Evolutionary conservation across 2,797 vertebrate genomes (phyloP), one percentile per base, ranked within the genome.

Genomic region (Bovichtus diacanthus): DNA sequence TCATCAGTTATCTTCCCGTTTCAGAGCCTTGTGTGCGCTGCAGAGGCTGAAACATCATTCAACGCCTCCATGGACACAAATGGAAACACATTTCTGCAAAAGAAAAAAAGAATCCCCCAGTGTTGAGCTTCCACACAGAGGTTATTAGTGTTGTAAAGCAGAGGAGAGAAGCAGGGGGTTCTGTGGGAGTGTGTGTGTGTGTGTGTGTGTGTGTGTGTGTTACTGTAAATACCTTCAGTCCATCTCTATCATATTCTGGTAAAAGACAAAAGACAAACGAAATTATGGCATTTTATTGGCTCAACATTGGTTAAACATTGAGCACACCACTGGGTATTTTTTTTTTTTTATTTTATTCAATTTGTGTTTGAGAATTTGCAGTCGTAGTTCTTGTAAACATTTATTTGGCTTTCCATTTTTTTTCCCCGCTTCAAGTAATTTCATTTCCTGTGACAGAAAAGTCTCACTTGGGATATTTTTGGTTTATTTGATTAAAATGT

Each of bases 51-150:
- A 39, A 62, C 13, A 56, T 81, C 75, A 72, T 16, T 90, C 81
- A 87, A n/a, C 85, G 75, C 64, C 74, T 84, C 75, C 5, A 87
- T 85, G 87, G 51, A 68, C 39, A 68, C 64, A 71, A 85, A 81
- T 71, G 69, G 54, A 81, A 86, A 77, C 70, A 80, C 49, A 61
- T 70, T 78, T 87, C 39, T 11, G 16, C 54, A 78, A 64, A 68
- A n/a, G 16, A 50, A 78, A 67, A 64, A 25, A 58, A 66, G 41
- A 61, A 47, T 56, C 58, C 50, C 39, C 67, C 49, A 61, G 74
- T 80, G 53, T 76, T 80, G 62, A 25, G 50, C 46, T 72, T 50
- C 36, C 16, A 47, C 67, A 44, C 56, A 16, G 46, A 55, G n/a
- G 9, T 29, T 51, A 49, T 39, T n/a, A n/a, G n/a, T 64, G 38